Conservation (phyloP, 2,797 vertebrate genomes). For the Phalloptychus januarius region DNA sequence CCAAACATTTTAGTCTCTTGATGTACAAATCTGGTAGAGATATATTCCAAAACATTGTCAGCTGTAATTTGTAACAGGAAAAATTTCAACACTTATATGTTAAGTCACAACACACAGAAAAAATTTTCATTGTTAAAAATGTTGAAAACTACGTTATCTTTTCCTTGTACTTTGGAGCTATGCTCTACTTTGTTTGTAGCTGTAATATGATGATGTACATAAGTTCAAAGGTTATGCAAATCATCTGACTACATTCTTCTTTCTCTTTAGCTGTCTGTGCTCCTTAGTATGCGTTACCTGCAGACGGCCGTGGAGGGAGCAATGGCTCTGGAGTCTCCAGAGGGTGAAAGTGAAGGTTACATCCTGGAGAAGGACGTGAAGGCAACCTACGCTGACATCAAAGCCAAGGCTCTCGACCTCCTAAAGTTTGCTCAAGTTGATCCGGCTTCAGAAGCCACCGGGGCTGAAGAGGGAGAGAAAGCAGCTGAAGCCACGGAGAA, state of each 20-base stretch:
- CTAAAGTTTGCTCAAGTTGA: constrained; percentile 73
- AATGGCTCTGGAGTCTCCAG: constrained; percentile 77
- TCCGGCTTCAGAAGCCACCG: constrained; percentile 39
- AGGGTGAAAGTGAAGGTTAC: constrained; percentile 85
- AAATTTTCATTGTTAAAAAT: neutral
- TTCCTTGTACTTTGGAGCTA: neutral
- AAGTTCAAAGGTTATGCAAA: neutral
- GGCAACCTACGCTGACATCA: constrained; percentile 77
- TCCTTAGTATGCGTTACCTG: constrained; percentile 85
- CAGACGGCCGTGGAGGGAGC: constrained; percentile 87
- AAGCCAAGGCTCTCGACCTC: constrained; percentile 55
- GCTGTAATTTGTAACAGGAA: neutral
- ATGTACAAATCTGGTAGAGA: neutral
- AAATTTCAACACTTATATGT: neutral
- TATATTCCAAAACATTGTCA: neutral
- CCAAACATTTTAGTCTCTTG: neutral
- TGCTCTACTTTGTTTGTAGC: neutral
- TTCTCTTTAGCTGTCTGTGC: constrained; percentile 74
- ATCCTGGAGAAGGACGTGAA: constrained; percentile 84
- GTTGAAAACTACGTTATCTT: neutral
- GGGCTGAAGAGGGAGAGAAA: constrained; percentile 58
- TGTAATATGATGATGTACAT: neutral
- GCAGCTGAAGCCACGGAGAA: constrained; percentile 49
- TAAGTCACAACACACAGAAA: neutral
- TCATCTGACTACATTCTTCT: constrained; percentile 5